Evolutionary conservation across 30 jellyfish, hydroid and myxozoan genomes (phyloP), one percentile per base, ranked within the genome.

Genomic region (Mastigias papua): DNA sequence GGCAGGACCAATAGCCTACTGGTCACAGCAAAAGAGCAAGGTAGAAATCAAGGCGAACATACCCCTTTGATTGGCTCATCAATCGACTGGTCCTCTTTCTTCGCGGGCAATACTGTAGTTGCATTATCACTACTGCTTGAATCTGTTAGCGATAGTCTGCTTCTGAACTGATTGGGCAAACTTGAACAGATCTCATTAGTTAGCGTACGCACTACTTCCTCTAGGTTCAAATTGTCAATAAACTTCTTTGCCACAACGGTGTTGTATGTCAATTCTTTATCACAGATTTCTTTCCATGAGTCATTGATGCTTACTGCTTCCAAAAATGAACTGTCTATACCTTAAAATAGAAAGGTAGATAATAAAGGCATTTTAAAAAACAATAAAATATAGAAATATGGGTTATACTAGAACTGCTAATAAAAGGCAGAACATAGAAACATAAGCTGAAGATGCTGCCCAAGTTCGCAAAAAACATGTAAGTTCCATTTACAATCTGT

Each of bases 41-140:
- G n/a, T n/a, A n/a, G n/a, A n/a, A n/a, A n/a, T n/a, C n/a, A 8
- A 42, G 13, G 0, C 54, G 13, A 8, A 42, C 54, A 8, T 21
- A 80, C 90, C 72, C 34, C 63, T 65, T 80, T 80, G 10, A 80
- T 35, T 8, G 90, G 90, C 57, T 64, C 82, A 2, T 54, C 90
- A 31, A 80, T 80, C 4, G 81, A 26, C 9, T 67, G 35, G 35
- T 54, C 26, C 7, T 7, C 67, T 21, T 3, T 19, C 9, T 21
- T 19, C 6, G 17, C 17, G 5, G 67, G 67, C 27, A 54, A 10
- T 21, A 10, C 21, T 29, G 28, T 34, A 0, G 46, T 20, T 23
- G 68, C 48, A 16, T 21, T n/a, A 13, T 37, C 67, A 29, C n/a
- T 48, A 73, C 33, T 34, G 6, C 22, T 22, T 0, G 58, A 28